A percentile compares a stretch with the other conserved stretches of the same genome.
Conservation (phyloP, 2,888 invertebrate species). For the Tetragonula carbonaria region DNA sequence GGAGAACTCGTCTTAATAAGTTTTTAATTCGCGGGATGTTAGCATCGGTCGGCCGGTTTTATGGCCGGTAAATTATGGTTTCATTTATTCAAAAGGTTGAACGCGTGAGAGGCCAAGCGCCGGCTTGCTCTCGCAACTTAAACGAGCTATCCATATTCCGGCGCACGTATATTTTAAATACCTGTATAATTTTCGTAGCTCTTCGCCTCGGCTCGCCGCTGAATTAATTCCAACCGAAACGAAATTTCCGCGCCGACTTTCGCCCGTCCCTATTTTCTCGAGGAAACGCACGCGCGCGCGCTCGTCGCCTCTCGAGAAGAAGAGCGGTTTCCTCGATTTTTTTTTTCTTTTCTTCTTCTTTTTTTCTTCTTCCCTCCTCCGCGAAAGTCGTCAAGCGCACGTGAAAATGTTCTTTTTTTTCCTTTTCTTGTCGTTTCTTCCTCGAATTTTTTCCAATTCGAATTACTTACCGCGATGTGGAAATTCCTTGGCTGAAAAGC, state of each 20-base stretch:
- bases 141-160: constrained; percentile 38
- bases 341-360: no score
- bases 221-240: constrained; percentile 30
- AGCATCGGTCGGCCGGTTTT: constrained; percentile 11
- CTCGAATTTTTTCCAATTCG: neutral
- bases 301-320: neutral
- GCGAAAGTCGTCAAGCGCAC: neutral
- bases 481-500: no score
- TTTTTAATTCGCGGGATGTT: constrained; percentile 37
- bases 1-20: constrained; percentile 26
- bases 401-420: neutral
- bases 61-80: constrained; percentile 36
- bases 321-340: neutral
- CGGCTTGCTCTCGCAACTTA: constrained; percentile 12
- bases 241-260: constrained; percentile 4
- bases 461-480: neutral
- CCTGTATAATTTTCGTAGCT: constrained; percentile 32
- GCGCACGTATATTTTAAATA: constrained; percentile 34
- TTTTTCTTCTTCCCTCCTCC: no score
- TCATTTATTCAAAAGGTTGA: constrained; percentile 42
- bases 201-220: constrained; percentile 6
- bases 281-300: no score
- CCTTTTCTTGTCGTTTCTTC: neutral
- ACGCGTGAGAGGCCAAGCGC: constrained; percentile 5
- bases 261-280: no score